Percentiles rank a stretch among this genome's conserved stretches.
These are phyloP conservation scores for Podarcis muralis DNA, from an alignment of 2,113 vertebrate genomes.

Conservation along the genomic window DNA sequence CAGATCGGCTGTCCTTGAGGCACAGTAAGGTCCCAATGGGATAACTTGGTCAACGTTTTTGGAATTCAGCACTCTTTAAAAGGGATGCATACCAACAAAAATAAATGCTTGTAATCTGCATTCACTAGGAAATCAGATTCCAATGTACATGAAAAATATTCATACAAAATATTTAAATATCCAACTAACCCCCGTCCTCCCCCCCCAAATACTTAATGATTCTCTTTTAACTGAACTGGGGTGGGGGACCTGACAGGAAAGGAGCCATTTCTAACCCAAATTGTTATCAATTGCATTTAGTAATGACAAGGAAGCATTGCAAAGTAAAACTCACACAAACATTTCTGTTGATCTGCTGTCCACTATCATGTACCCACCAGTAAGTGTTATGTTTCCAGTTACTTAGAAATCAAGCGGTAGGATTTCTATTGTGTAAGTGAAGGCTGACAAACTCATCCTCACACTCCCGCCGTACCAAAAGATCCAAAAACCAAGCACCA, in stretches of 20 bases:
- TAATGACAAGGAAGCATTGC: background rate
- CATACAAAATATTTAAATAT: constrained; percentile 3
- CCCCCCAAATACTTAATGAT: background rate
- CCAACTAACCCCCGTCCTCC: background rate
- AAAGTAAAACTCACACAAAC: constrained; percentile 6
- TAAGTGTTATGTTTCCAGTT: background rate
- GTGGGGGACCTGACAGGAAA: background rate
- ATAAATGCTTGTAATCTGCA: constrained; percentile 2
- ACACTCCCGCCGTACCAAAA: background rate
- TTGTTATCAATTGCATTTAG: background rate
- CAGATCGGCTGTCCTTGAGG: background rate
- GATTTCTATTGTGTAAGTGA: background rate
- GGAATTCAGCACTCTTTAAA: background rate
- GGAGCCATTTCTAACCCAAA: constrained; percentile 2
- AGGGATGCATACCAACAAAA: background rate
- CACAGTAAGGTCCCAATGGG: background rate
- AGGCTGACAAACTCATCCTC: constrained; percentile 2
- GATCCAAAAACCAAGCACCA: background rate
- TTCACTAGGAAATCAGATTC: constrained; percentile 5
- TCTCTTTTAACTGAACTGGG: background rate
- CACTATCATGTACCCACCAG: background rate
- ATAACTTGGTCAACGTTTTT: background rate
- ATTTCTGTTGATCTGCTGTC: background rate
- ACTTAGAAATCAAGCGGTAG: background rate
- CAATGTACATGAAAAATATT: background rate